These are phyloP conservation scores for Caerostris extrusa DNA, from an alignment of 1,140 invertebrate genomes.

Conservation along the genomic window DNA sequence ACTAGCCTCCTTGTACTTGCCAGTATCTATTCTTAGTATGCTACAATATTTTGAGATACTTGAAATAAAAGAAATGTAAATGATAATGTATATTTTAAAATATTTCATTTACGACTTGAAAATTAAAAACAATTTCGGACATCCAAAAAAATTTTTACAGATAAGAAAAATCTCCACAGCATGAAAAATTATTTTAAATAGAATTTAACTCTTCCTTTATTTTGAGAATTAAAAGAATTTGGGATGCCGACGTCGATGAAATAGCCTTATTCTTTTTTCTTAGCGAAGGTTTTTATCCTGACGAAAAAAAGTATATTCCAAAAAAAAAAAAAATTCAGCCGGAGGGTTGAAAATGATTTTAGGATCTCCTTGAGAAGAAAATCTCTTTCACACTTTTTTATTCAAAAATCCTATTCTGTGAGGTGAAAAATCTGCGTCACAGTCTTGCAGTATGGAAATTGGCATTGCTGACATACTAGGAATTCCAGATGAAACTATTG, in stretches of 20 bases:
- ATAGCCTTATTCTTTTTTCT: background rate
- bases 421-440: constrained; percentile 12
- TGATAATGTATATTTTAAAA: too few species aligned
- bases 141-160: too few species aligned
- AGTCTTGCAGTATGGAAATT: constrained; percentile 16
- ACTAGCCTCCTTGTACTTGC: too few species aligned
- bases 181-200: too few species aligned
- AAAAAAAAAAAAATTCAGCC: background rate
- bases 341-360: constrained; percentile 32
- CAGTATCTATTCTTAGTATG: too few species aligned
- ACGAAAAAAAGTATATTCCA: background rate
- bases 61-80: too few species aligned
- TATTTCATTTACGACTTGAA: too few species aligned
- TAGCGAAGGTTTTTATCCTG: background rate
- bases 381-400: constrained; percentile 17
- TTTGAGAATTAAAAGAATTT: too few species aligned
- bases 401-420: constrained; percentile 11
- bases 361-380: constrained; percentile 34
- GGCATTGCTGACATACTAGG: constrained; percentile 7
- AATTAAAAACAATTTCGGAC: too few species aligned
- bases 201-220: too few species aligned
- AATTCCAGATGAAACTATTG: constrained; percentile 41
- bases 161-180: too few species aligned
- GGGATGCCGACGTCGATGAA: background rate
- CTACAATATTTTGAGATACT: too few species aligned